Percentiles rank a stretch among this genome's conserved stretches.
These are phyloP conservation scores for Columba livia DNA, from an alignment of 2,113 vertebrate species.

Conservation along the genomic window DNA sequence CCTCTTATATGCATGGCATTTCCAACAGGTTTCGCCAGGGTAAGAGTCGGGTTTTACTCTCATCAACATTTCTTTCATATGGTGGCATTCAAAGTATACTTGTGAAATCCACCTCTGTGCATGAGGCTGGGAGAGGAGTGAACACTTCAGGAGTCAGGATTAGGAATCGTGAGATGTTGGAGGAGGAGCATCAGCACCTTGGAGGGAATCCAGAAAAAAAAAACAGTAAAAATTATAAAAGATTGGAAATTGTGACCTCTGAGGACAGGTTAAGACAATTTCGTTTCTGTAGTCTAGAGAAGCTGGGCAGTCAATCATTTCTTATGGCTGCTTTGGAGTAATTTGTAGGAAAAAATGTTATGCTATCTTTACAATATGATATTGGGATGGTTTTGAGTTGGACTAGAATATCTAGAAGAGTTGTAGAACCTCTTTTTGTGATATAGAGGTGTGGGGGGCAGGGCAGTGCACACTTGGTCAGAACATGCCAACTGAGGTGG, in stretches of 20 bases:
- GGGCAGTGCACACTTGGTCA: too few relatives aligned
- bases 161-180: neutral
- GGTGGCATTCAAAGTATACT: neutral
- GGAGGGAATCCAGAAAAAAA: neutral
- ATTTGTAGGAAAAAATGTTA: neutral
- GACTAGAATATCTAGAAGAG: neutral
- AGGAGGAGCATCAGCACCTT: neutral
- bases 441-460: neutral
- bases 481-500: neutral
- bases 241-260: neutral
- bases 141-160: neutral
- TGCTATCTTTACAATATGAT: rapidly evolving
- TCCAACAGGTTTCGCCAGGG: neutral
- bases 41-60: neutral
- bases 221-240: neutral
- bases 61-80: neutral
- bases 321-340: neutral
- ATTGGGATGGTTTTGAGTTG: neutral
- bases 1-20: neutral
- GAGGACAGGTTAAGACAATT: neutral
- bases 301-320: neutral
- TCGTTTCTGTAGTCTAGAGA: neutral
- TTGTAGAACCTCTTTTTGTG: neutral
- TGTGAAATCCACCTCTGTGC: neutral
- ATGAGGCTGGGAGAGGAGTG: neutral